Percentiles rank a stretch among this genome's conserved stretches.
Conservation (phyloP, 37 sponge, comb jelly and placozoan genomes). For the Ianthella basta region DNA sequence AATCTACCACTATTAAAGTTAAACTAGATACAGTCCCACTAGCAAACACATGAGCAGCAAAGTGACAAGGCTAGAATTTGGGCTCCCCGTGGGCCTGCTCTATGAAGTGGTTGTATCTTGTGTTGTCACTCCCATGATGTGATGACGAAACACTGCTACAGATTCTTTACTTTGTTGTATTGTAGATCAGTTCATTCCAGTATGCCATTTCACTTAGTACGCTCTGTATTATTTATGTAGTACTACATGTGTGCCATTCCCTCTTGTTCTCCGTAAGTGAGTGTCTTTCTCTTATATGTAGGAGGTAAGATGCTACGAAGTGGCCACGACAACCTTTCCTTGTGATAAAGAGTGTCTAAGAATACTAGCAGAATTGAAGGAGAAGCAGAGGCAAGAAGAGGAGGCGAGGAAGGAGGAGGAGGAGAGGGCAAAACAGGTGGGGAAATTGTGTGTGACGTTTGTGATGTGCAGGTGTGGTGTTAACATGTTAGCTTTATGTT, state of each 20-base stretch:
- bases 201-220: no score
- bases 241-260: background rate
- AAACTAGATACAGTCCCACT: no score
- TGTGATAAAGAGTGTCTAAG: constrained; percentile 64
- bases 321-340: background rate
- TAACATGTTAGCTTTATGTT: no score
- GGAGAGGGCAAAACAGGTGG: constrained; percentile 30
- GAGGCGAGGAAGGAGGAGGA: constrained; percentile 29
- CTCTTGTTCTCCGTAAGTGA: background rate
- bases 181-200: background rate
- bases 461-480: no score
- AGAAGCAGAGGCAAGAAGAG: constrained; percentile 3
- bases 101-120: no score
- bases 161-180: background rate
- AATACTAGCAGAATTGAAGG: constrained; percentile 25
- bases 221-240: no score
- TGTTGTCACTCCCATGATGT: no score
- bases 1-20: no score
- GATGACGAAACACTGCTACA: no score
- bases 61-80: no score
- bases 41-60: no score
- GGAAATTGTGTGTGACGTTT: constrained; percentile 41
- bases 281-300: background rate
- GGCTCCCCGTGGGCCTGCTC: no score
- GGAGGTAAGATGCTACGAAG: constrained; percentile 59